Percentiles rank a stretch among this genome's conserved stretches.
Conservation (phyloP, 2,888 invertebrate genomes). For the Crossocerus cetratus region DNA sequence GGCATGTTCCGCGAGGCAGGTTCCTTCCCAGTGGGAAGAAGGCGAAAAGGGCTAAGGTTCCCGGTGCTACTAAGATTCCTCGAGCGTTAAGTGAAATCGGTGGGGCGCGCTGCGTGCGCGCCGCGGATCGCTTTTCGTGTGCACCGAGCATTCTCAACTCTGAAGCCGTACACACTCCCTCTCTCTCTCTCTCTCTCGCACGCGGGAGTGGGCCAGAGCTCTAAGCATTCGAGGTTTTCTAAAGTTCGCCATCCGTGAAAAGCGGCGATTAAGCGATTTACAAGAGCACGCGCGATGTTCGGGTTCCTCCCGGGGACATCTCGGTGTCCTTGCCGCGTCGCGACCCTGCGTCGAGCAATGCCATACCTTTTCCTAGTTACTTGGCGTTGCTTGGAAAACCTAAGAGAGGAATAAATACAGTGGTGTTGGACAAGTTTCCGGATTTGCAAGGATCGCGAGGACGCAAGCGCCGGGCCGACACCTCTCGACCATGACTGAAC, state of each 20-base stretch:
- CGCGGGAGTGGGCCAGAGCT: constrained; percentile 15
- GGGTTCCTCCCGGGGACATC: background rate
- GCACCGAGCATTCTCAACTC: constrained; percentile 62
- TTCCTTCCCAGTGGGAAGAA: too few species aligned
- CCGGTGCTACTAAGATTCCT: constrained; percentile 30
- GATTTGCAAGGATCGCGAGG: too few species aligned
- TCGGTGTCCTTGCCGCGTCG: too few species aligned
- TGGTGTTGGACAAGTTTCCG: too few species aligned
- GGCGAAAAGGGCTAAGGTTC: background rate
- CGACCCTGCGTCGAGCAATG: too few species aligned
- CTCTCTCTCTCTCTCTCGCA: background rate
- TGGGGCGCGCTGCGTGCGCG: background rate
- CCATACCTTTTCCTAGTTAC: background rate
- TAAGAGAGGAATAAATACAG: background rate
- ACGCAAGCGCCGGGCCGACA: too few species aligned
- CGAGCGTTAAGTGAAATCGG: constrained; percentile 41
- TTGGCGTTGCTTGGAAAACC: background rate
- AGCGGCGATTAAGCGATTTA: constrained; percentile 72
- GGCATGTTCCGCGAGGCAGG: too few species aligned
- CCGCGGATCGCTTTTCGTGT: constrained; percentile 51
- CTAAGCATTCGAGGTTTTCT: constrained; percentile 53
- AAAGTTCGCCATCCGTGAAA: constrained; percentile 70
- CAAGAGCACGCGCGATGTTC: constrained; percentile 44
- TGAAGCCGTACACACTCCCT: too few species aligned
- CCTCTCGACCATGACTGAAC: too few species aligned